phyloP scores from a whole-genome alignment of 2,797 vertebrate genomes.

The Chaenodraco wilsoni region DNA sequence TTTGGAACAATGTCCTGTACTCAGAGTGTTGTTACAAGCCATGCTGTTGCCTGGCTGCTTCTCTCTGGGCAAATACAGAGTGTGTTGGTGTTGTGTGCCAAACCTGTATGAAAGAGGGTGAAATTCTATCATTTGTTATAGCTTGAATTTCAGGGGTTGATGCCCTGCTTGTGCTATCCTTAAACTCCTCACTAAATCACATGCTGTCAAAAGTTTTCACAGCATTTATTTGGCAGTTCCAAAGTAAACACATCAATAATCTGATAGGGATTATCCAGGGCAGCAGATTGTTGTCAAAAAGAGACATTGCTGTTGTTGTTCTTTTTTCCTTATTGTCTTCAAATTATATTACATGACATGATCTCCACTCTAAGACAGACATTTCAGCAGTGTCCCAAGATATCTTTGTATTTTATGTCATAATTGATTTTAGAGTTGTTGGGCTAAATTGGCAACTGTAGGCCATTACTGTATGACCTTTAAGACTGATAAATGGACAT shows the following conservation, averaged over 20 bases:
- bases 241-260: constrained; percentile 20
- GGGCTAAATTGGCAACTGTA: not conserved
- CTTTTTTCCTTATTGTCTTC: constrained; percentile 11
- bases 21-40: constrained; percentile 16
- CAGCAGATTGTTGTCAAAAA: constrained; percentile 15
- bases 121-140: constrained; percentile 12
- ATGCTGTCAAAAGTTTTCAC: constrained; percentile 35
- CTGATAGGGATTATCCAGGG: constrained; percentile 6
- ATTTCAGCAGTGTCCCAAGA: constrained; percentile 7
- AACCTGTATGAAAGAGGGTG: constrained; percentile 9
- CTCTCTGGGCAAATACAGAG: constrained; percentile 17
- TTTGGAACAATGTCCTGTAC: constrained; percentile 11
- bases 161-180: constrained; percentile 14
- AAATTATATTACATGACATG: constrained; percentile 21
- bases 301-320: constrained; percentile 15
- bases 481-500: not conserved
- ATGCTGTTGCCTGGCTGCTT: constrained; percentile 12
- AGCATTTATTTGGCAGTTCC: constrained; percentile 23
- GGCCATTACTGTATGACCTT: not conserved
- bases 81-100: constrained; percentile 13
- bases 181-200: constrained; percentile 37
- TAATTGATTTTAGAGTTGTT: too few relatives aligned
- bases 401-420: too few relatives aligned
- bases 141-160: constrained; percentile 4
- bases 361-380: constrained; percentile 10